Base-by-base conservation (phyloP, 2,888 invertebrate species). In the Nemotelus nigrinus region DNA sequence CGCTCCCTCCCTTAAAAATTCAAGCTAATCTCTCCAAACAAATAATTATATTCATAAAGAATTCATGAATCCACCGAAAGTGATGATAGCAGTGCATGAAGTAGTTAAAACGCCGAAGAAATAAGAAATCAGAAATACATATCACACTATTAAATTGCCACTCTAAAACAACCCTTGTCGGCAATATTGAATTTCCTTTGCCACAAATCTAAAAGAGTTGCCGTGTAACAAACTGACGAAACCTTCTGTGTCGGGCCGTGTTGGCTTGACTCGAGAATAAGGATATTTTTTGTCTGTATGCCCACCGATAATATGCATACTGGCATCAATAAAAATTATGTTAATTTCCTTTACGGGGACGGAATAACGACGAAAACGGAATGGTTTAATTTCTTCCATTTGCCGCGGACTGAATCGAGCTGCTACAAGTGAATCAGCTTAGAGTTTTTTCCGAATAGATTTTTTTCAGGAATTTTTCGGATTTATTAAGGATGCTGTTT, bases 1-100 rank as follows among this genome's bases (percentile, higher is more conserved):
- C 25, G 25, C 25, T 25, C 25, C 25, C 25, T 25, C 25, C 25
- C 25, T 25, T 25, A 25, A 25, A 25, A 25, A 25, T 25, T 25
- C 25, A 25, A 25, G 25, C 25, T 25, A 25, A 1, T 25, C 1
- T 25, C 25, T 25, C 25, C n/a, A 74, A 60, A 74, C 63, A 60
- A 45, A 74, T 74, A 74, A 63, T 74, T 63, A 63, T 48, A 60
- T 47, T 48, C 74, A 63, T 74, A 74, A 74, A 43, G 74, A 74
- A 74, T 48, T 74, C 39, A 41, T 74, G 39, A 57, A 47, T 25
- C 74, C 63, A 60, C 48, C 63, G 63, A 63, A 63, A 50, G 74
- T 74, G 60, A 60, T 74, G 63, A 60, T 50, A 48, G 63, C 74
- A 47, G 48, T 48, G 47, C 63, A 74, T 63, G 60, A 74, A 74